Conservation (phyloP, 1,140 invertebrate genomes). For the Procambarus clarkii region DNA sequence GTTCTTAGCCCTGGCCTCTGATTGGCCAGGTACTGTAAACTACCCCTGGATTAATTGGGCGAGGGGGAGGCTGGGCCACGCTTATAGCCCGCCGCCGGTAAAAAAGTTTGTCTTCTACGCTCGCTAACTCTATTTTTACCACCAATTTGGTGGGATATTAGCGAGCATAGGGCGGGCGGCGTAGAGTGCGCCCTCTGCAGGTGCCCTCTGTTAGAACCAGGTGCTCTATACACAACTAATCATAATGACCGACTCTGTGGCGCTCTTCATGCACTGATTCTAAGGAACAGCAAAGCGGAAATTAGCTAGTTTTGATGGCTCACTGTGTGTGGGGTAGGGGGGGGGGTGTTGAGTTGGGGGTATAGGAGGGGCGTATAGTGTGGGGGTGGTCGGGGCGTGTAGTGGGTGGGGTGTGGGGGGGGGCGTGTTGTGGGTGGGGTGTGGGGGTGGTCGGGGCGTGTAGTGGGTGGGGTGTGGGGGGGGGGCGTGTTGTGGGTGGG, state of each 20-base stretch:
- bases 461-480: neutral
- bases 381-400: neutral
- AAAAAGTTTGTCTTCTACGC: neutral
- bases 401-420: neutral
- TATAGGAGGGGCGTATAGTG: neutral
- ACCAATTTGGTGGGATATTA: neutral
- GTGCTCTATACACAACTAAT: neutral
- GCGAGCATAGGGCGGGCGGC: neutral
- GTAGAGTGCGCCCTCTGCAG: neutral
- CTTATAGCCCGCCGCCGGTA: neutral
- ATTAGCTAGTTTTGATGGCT: neutral
- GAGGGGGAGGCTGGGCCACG: neutral
- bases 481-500: neutral
- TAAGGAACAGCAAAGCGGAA: neutral
- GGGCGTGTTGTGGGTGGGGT: neutral
- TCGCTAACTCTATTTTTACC: neutral
- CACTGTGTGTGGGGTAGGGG: neutral
- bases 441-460: neutral
- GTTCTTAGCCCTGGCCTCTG: neutral
- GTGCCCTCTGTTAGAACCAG: neutral
- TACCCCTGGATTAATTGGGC: neutral
- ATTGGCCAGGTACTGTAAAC: slow-evolving; percentile 11
- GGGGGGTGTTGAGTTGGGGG: neutral
- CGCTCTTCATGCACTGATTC: neutral
- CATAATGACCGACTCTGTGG: neutral